Evolutionary conservation across 2,888 invertebrate species (phyloP).

Genomic region (Magallana nippona): DNA sequence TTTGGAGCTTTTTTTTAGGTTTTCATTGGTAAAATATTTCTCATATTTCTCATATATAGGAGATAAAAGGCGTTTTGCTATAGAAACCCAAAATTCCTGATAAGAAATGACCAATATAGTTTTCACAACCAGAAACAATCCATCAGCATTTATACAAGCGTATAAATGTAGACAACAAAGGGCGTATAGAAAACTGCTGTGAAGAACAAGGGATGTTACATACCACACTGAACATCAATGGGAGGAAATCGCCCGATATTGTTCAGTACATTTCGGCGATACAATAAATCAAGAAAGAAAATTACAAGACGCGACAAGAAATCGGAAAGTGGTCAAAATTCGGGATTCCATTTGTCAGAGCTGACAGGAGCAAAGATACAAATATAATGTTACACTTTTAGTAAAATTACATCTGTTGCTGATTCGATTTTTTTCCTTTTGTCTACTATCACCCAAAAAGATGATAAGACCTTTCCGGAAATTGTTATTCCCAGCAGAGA

Average conservation of each 20-base stretch:
- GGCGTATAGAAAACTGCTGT: background rate
- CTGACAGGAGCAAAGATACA: background rate
- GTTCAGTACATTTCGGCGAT: background rate
- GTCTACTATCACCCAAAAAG: constrained; percentile 7
- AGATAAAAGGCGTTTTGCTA: no score
- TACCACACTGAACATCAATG: constrained; percentile 9
- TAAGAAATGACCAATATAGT: background rate
- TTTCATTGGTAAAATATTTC: no score
- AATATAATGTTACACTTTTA: constrained; percentile 33
- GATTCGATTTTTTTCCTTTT: constrained; percentile 27
- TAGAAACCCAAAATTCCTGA: no score
- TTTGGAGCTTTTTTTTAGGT: no score
- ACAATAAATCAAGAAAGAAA: background rate
- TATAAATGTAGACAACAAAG: background rate
- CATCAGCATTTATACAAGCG: background rate
- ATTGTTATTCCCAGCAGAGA: background rate
- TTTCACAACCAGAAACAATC: background rate
- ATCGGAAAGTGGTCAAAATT: constrained; percentile 31
- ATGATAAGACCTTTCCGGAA: constrained; percentile 10
- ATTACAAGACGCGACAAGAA: constrained; percentile 32
- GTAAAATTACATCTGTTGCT: constrained; percentile 22
- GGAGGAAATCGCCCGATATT: background rate
- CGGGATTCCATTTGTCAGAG: constrained; percentile 6
- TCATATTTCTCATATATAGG: no score
- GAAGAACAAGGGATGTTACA: constrained; percentile 14